Conservation (phyloP, 2,797 vertebrate species). For the Discoglossus pictus region DNA sequence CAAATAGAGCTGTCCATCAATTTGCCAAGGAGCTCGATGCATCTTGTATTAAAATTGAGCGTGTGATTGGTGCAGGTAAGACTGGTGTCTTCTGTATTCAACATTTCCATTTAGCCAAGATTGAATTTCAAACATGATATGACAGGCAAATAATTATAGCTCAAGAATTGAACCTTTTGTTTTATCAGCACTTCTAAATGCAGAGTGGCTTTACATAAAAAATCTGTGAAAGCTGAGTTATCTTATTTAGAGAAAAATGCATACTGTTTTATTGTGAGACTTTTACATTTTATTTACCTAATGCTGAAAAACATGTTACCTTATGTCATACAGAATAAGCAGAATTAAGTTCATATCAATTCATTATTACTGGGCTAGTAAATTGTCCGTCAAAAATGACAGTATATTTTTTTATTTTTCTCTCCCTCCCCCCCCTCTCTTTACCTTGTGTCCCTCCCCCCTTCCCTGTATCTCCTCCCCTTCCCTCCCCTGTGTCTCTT, state of each 20-base stretch:
- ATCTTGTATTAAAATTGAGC: conserved; percentile 98
- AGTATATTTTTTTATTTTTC: too few species aligned
- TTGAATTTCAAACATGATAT: conserved; percentile 83
- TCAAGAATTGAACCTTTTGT: conserved; percentile 68
- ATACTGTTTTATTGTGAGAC: conserved; percentile 36
- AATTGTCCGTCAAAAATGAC: too few species aligned
- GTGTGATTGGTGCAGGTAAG: conserved; percentile 98
- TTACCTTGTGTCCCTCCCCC: too few species aligned
- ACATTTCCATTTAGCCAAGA: conserved; percentile 71
- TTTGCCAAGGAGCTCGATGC: conserved; percentile 99
- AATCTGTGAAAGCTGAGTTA: conserved; percentile 56
- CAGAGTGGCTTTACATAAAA: conserved; percentile 35
- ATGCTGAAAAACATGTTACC: too few species aligned
- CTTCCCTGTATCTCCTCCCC: too few species aligned
- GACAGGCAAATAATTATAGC: conserved; percentile 88
- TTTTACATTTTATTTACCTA: too few species aligned
- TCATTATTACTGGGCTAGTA: too few species aligned
- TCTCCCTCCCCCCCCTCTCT: too few species aligned
- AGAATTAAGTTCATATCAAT: too few species aligned
- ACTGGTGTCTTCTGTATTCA: conserved; percentile 70
- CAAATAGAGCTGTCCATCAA: conserved; percentile 98
- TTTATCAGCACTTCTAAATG: conserved; percentile 61
- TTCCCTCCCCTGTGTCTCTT: too few species aligned
- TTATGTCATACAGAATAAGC: too few species aligned
- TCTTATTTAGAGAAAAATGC: conserved; percentile 43